Evolutionary conservation across 1,140 invertebrate species (phyloP).

Genomic region (Ostrea edulis): DNA sequence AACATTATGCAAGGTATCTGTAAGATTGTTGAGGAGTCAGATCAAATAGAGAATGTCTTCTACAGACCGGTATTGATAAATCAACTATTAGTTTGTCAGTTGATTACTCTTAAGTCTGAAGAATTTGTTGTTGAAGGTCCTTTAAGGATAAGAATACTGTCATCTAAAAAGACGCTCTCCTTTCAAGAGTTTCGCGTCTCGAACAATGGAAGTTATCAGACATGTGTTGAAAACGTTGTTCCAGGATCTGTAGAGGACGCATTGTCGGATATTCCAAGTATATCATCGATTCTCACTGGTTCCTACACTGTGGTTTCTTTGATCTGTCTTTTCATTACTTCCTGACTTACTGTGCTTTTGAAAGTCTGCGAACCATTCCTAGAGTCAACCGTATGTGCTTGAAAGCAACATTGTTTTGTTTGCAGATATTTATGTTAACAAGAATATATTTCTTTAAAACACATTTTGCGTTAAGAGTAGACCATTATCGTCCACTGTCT

Average conservation of each 20-base stretch:
- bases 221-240: neutral
- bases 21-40: neutral
- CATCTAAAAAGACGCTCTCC: neutral
- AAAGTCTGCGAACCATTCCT: slow-evolving; percentile 1
- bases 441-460: neutral
- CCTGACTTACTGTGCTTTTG: neutral
- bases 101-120: neutral
- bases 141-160: neutral
- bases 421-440: neutral
- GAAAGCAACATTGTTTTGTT: neutral
- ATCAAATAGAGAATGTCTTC: neutral
- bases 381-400: neutral
- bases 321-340: neutral
- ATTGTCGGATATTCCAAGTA: neutral
- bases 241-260: neutral
- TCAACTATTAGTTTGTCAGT: neutral
- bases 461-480: neutral
- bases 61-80: neutral
- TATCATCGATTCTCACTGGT: neutral
- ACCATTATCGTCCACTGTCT: neutral
- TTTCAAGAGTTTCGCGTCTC: neutral
- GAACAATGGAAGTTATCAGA: neutral
- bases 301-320: neutral
- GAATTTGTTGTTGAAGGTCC: neutral
- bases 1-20: neutral